Conservation (phyloP, 1,140 invertebrate genomes). For the Orussus abietinus region DNA sequence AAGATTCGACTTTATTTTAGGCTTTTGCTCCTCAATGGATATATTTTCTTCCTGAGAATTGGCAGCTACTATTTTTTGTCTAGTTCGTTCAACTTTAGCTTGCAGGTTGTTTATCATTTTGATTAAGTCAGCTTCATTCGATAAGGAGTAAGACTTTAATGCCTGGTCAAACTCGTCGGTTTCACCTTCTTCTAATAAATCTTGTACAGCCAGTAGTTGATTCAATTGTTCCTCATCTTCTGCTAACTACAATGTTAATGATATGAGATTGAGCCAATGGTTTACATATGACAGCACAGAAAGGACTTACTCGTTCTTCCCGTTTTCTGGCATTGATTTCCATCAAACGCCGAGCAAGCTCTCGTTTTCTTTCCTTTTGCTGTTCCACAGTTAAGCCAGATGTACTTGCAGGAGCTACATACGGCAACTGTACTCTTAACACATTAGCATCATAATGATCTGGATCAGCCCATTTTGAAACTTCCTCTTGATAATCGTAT, state of each 20-base stretch:
- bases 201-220: constrained; percentile 73
- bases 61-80: constrained; percentile 71
- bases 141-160: constrained; percentile 58
- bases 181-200: constrained; percentile 74
- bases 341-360: constrained; percentile 73
- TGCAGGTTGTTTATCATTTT: constrained; percentile 74
- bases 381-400: constrained; percentile 68
- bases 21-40: constrained; percentile 56
- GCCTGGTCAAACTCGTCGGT: constrained; percentile 70
- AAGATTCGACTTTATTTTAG: constrained; percentile 54
- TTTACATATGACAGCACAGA: constrained; percentile 3
- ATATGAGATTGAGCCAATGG: constrained; percentile 3
- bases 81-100: constrained; percentile 72
- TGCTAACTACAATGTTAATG: constrained; percentile 55
- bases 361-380: constrained; percentile 79
- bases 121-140: constrained; percentile 62
- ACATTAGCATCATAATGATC: constrained; percentile 84
- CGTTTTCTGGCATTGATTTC: constrained; percentile 84
- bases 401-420: constrained; percentile 57
- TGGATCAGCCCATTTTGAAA: constrained; percentile 73
- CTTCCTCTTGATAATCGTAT: constrained; percentile 72
- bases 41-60: constrained; percentile 63
- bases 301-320: constrained; percentile 64
- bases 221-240: constrained; percentile 86
- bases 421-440: constrained; percentile 80